Conservation (phyloP, 2,113 vertebrate genomes). For the Poeciliopsis prolifica region DNA sequence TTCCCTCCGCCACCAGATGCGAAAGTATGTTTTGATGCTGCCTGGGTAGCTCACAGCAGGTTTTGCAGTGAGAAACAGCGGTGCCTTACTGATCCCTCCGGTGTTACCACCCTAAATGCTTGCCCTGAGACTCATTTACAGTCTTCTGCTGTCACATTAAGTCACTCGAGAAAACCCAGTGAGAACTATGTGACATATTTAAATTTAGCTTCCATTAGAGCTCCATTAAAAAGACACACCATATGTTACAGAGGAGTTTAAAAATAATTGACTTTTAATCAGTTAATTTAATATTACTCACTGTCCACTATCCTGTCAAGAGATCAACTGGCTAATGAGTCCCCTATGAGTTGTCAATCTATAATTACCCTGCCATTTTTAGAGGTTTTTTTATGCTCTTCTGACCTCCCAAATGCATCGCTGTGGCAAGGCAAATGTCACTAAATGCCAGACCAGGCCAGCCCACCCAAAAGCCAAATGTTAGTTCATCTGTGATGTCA, state of each 20-base stretch:
- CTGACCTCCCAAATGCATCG: slow-evolving; percentile 50
- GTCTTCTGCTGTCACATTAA: background rate
- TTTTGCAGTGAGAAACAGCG: slow-evolving; percentile 2
- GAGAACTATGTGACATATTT: slow-evolving; percentile 7
- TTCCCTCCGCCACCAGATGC: background rate
- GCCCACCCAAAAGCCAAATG: slow-evolving; percentile 72
- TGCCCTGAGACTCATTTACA: slow-evolving; percentile 1
- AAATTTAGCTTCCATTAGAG: slow-evolving; percentile 19
- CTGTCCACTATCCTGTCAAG: slow-evolving; percentile 28
- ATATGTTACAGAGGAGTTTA: slow-evolving; percentile 26
- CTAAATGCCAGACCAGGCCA: slow-evolving; percentile 74
- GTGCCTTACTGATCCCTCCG: background rate
- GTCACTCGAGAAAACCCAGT: slow-evolving; percentile 4
- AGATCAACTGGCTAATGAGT: slow-evolving; percentile 47
- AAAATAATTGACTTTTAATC: slow-evolving; percentile 32
- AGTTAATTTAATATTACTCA: slow-evolving; percentile 40
- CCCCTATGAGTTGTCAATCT: slow-evolving; percentile 39
- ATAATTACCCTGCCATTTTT: slow-evolving; percentile 42
- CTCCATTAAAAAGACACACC: slow-evolving; percentile 36
- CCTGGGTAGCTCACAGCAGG: background rate
- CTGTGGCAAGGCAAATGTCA: slow-evolving; percentile 74
- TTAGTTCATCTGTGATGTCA: slow-evolving; percentile 72
- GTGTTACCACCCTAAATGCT: background rate
- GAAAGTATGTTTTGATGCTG: background rate
- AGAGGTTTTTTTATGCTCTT: background rate